Base-by-base conservation (phyloP, 2,797 vertebrate genomes). In the Pempheris klunzingeri region DNA sequence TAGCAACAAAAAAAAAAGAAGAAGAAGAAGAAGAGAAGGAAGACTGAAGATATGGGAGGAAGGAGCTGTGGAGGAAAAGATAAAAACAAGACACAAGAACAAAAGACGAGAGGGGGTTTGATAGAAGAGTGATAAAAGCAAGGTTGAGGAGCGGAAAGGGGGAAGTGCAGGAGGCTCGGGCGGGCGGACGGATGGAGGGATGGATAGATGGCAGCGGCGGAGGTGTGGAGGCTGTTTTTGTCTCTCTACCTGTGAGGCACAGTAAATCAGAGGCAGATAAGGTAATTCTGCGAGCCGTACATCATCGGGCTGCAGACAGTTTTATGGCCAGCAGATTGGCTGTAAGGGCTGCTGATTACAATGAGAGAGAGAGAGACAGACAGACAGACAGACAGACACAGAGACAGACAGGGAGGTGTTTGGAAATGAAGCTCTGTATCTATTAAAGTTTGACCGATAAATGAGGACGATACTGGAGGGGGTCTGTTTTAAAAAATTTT, bases 211-310 rank as follows among this genome's bases (percentile, higher is more conserved):
- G 71, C 81, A 80, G 78, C 81, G 87, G 54, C 2, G 67, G 87
- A 88, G 86, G 91, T 94, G 96, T 96, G 95, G 86, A 81, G 87
- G 85, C 78, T 90, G 90, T 97, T 97, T 97, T 97, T 96, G 95
- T 96, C 94, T 95, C 94, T 97, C 94, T 97, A 97, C 96, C 97
- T 98, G 96, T 96, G 96, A 97, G 96, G 97, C 96, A 96, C 96
- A 94, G 96, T 98, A 97, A 97, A 97, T 97, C 97, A 96, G 93
- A 82, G 92, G 94, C 94, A 95, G 96, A 97, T 97, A 96, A 97
- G 96, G 96, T 98, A 96, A 97, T 97, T 95, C 96, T 94, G 94
- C 79, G 86, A 92, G 94, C 94, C 93, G 94, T 95, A 95, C 96
- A 96, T 98, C 96, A 96, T 88, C 93, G 90, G 94, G 96, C 96